Base-by-base conservation (phyloP, 2,113 vertebrate species). In the Bagarius yarrelli region DNA sequence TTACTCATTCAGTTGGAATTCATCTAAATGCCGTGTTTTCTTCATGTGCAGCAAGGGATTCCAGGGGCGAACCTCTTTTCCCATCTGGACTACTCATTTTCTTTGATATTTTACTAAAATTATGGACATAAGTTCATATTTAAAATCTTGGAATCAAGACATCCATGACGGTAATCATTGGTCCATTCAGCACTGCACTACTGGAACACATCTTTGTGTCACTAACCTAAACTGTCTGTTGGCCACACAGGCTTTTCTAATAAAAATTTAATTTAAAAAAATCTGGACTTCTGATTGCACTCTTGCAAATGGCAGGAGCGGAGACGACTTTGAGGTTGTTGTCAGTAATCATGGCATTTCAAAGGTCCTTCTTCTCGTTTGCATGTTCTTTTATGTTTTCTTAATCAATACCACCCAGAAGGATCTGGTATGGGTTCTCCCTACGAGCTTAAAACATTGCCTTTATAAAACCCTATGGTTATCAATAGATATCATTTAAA, bases 281-380 rank as follows among this genome's bases (percentile, higher is more conserved):
- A 47, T 13, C 50, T 69, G 27, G 52, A 56, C 77, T 79, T 79
- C 63, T 67, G 63, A 78, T 78, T 67, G 19, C 76, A 53, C 25
- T 66, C 27, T 66, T 55, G 30, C 44, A 66, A 50, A 32, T 67
- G 76, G 76, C 5, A 34, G 5, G 23, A 15, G 60, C 27, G 36
- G 60, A 8, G 55, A 56, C 40, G 73, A 56, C 34, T 76, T 76
- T 61, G 74, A 60, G 74, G 60, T 34, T 55, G 44, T n/a, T 4
- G 44, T 66, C 76, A 44, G n/a, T 13, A 30, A 27, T 78, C 44
- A 63, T 50, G 30, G 47, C 27, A 67, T 78, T 78, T 66, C 50
- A 66, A 55, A 53, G n/a, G 21, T 3, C 0, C 30, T 72, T 53
- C 69, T 61, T 34, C 36, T 11, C 12, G 21, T 60, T 52, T 55